Base-by-base conservation (phyloP, 2,113 vertebrate genomes). In the Lampris megalopsis region DNA sequence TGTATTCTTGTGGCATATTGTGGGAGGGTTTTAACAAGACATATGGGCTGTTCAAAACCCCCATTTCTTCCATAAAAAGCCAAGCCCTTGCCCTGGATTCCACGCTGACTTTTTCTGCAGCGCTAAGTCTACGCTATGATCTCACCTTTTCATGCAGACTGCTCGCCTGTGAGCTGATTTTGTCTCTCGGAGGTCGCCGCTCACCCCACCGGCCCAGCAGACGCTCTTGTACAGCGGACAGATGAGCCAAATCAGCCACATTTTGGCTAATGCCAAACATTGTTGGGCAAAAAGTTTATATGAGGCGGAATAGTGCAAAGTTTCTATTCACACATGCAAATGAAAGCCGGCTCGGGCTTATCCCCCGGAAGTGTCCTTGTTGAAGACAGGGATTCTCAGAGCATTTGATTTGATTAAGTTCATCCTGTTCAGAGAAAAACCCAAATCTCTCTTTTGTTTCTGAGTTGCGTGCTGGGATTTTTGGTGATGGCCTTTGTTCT, bases 381-480 rank as follows among this genome's bases (percentile, higher is more conserved):
- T 79, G 77, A 57, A 72, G 56, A 75, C 41, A 6, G 57, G 60
- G 69, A 71, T 70, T 81, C 67, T 71, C 9, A 64, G 63, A 72
- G 67, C 73, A 56, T 62, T 81, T 83, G 61, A 73, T 80, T 76
- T 72, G 36, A 65, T 65, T 65, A 41, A 77, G 71, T 79, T 80
- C 50, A 38, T 66, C 64, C 70, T 75, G 49, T 75, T 72, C 6
- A 2, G 62, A 60, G 45, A 58, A 71, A 76, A 71, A 84, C 56
- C 68, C 56, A 63, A 83, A 77, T 83, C 75, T 77, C 68, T 66
- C 64, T 56, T 67, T 80, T 72, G 75, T 63, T 64, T 80, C 43
- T 56, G 8, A 43, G 54, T 71, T 47, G 11, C 42, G 24, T 5
- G 2, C 9, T 59, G 35, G 47, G 64, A 59, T 84, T 71, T 24